These are phyloP conservation scores for Aporophyla nigra DNA, from an alignment of 2,888 invertebrate species.

Conservation along the genomic window DNA sequence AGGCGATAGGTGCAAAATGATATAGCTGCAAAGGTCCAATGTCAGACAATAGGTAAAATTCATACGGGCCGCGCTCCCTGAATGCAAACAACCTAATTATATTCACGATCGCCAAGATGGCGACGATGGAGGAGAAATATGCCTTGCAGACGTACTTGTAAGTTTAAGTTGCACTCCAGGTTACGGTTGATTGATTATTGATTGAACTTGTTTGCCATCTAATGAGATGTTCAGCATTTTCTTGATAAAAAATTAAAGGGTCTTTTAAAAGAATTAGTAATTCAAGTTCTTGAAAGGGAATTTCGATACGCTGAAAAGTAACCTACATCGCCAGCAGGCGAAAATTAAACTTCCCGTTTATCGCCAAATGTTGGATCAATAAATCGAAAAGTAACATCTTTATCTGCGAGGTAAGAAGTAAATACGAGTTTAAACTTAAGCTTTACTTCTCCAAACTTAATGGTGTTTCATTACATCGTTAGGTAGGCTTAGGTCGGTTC, in stretches of 20 bases:
- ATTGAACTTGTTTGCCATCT: constrained; percentile 60
- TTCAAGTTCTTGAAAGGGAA: neutral
- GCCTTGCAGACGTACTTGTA: constrained; percentile 67
- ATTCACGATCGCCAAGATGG: constrained; percentile 83
- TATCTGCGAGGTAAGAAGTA: constrained; percentile 85
- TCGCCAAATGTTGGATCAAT: constrained; percentile 80
- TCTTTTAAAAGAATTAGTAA: constrained; percentile 4
- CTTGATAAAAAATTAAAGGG: constrained; percentile 6
- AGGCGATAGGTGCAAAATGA: constrained; percentile 88
- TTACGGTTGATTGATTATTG: constrained; percentile 73
- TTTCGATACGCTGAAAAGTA: constrained; percentile 7
- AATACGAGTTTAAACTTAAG: constrained; percentile 86
- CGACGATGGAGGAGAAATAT: constrained; percentile 68
- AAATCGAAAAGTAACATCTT: constrained; percentile 89
- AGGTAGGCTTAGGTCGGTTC: constrained; percentile 88
- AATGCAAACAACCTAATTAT: constrained; percentile 90
- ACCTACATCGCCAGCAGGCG: constrained; percentile 47
- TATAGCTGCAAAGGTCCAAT: constrained; percentile 90
- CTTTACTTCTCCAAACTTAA: constrained; percentile 85
- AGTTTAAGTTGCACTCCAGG: constrained; percentile 71
- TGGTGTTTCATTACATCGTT: constrained; percentile 90
- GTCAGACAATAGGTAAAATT: constrained; percentile 91
- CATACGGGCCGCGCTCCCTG: constrained; percentile 85
- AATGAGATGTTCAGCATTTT: constrained; percentile 23
- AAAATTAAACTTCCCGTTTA: constrained; percentile 74